These are phyloP conservation scores for Eledona agricola DNA, from an alignment of 2,888 invertebrate species.

Conservation along the genomic window DNA sequence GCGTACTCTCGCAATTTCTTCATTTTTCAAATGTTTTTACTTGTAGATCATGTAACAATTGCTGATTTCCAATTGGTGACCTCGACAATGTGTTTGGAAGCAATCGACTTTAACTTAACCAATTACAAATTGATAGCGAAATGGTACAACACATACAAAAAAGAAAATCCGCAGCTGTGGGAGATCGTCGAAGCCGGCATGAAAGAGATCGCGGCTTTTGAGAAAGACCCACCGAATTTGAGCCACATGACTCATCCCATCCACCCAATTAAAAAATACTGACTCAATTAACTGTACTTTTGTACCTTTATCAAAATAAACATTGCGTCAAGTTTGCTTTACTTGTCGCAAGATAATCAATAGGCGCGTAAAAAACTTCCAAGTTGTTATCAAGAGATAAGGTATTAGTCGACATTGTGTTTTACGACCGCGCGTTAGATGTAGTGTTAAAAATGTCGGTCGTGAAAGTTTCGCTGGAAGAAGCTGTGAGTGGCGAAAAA, in stretches of 20 bases:
- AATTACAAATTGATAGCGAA: constrained; percentile 67
- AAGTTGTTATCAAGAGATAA: constrained; percentile 32
- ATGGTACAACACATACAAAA: constrained; percentile 79
- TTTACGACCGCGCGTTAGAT: constrained; percentile 17
- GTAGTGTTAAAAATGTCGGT: constrained; percentile 39
- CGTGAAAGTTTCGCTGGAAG: constrained; percentile 54
- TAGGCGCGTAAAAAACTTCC: constrained; percentile 30
- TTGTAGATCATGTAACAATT: constrained; percentile 72
- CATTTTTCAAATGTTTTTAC: neutral
- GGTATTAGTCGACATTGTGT: constrained; percentile 21
- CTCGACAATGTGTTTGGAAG: constrained; percentile 78
- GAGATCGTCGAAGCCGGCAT: constrained; percentile 73
- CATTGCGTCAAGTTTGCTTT: constrained; percentile 24
- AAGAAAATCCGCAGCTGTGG: constrained; percentile 75
- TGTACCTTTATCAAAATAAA: constrained; percentile 16
- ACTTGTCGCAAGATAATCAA: constrained; percentile 28
- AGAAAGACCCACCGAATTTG: constrained; percentile 77
- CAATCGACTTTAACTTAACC: constrained; percentile 72
- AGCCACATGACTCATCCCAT: constrained; percentile 76
- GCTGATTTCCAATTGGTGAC: constrained; percentile 79
- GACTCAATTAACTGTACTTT: constrained; percentile 11
- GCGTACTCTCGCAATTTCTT: constrained; percentile 38
- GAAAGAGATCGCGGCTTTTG: constrained; percentile 73
- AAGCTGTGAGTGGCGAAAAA: constrained; percentile 46
- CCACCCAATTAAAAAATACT: constrained; percentile 64